Evolutionary conservation across 2,888 invertebrate species (phyloP), one percentile per base, ranked within the genome.

Genomic region (Morpho achilles): DNA sequence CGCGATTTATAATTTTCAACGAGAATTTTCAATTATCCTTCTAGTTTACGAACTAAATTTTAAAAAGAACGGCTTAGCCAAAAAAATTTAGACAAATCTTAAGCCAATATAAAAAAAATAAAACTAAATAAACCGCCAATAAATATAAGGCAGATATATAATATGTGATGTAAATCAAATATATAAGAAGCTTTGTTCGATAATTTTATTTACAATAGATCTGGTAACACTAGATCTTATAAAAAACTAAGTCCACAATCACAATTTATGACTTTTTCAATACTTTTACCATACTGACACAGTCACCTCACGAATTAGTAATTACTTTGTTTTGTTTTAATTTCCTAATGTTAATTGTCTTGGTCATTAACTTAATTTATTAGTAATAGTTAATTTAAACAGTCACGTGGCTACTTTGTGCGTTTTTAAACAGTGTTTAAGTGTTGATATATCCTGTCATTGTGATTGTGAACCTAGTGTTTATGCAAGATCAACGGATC

Each of bases 131-230:
- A 78, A 75, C 77, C 73, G 79, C 80, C 78, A 77, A 79, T 73
- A 72, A 74, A 74, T 72, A 65, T 67, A 63, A 69, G 62, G 63
- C 65, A 60, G 67, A 68, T 72, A 76, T 59, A 70, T 71, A 73
- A 70, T 70, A 72, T 75, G 79, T 77, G 79, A 78, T 80, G 77
- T 76, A 77, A 76, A 77, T 70, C 74, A 73, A 69, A 73, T 69
- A 71, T 74, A 69, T 73, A 81, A 76, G 76, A 78, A 75, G 77
- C 73, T 81, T 71, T 77, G 76, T 71, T 75, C 63, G 66, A 43
- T 59, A 63, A 32, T 5, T 59, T 75, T 84, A 84, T 85, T 81
- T 84, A 84, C 84, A 87, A 77, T 79, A 74, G 74, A 72, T 76
- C 75, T 81, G 84, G 82, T 82, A 84, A 79, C 79, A 69, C 74